Evolutionary conservation across 2,113 vertebrate species (phyloP).

Genomic region (Zootoca vivipara): DNA sequence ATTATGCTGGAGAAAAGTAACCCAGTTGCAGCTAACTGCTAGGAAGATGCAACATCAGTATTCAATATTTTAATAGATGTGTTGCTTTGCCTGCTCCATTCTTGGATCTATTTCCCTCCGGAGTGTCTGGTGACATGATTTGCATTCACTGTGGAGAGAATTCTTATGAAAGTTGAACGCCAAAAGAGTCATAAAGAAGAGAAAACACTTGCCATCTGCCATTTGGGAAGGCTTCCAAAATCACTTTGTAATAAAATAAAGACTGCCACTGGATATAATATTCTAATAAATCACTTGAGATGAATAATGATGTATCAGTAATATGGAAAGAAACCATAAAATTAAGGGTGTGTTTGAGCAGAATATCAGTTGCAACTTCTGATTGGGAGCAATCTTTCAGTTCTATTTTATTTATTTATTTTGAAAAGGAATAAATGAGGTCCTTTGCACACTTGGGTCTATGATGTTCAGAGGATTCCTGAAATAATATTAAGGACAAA

Average conservation of each 20-base stretch:
- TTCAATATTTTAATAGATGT: slow-evolving; percentile 30
- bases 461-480: background rate
- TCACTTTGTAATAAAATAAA: background rate
- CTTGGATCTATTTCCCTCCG: slow-evolving; percentile 7
- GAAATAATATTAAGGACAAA: background rate
- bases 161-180: slow-evolving; percentile 22
- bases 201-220: slow-evolving; percentile 50
- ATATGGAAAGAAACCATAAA: background rate
- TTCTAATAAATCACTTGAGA: slow-evolving; percentile 26
- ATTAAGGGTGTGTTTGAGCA: background rate
- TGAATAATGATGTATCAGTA: background rate
- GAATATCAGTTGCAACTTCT: background rate
- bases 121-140: slow-evolving; percentile 13
- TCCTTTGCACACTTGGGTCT: background rate
- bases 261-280: slow-evolving; percentile 17
- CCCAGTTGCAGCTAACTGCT: background rate
- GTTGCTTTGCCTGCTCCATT: background rate
- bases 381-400: background rate
- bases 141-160: slow-evolving; percentile 15
- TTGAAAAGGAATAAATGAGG: background rate
- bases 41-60: background rate
- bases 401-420: background rate
- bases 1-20: background rate
- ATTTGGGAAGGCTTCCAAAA: slow-evolving; percentile 46
- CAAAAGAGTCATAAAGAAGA: slow-evolving; percentile 36